A percentile compares a stretch with the other conserved stretches of the same genome.
These are phyloP conservation scores for Metellina segmentata DNA, from an alignment of 2,888 invertebrate genomes.

Conservation along the genomic window DNA sequence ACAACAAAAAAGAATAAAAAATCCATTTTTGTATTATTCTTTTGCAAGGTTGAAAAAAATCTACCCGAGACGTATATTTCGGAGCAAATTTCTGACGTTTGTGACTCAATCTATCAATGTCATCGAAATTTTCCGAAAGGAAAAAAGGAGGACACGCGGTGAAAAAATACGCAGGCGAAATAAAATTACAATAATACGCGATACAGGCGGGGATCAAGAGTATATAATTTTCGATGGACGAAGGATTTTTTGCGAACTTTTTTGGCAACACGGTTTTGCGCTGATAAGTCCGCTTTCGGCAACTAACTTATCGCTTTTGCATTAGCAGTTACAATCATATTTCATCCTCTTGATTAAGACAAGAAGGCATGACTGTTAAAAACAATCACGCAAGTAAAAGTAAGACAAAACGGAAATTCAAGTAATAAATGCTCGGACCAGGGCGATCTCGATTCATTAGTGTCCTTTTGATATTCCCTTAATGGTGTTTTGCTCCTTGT, in stretches of 20 bases:
- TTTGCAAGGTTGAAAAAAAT: background rate
- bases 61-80: conserved; percentile 17
- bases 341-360: conserved; percentile 59
- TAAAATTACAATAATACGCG: conserved; percentile 63
- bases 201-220: conserved; percentile 33
- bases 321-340: conserved; percentile 47
- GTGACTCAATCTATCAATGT: conserved; percentile 66
- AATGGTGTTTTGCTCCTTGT: conserved; percentile 41
- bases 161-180: conserved; percentile 8
- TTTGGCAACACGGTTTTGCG: conserved; percentile 8
- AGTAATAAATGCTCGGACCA: conserved; percentile 20
- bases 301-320: conserved; percentile 47
- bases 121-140: conserved; percentile 18
- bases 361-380: conserved; percentile 28
- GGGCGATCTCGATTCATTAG: conserved; percentile 37
- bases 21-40: conserved; percentile 1
- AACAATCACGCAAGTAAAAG: conserved; percentile 52
- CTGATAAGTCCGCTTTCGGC: background rate
- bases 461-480: conserved; percentile 21
- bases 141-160: background rate
- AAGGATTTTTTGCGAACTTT: conserved; percentile 14
- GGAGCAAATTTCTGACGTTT: conserved; percentile 57
- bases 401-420: background rate
- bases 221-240: conserved; percentile 47
- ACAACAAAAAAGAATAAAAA: conserved; percentile 2